Evolutionary conservation across 2,113 vertebrate species (phyloP), one percentile per base, ranked within the genome.

Genomic region (Cinclus cinclus): DNA sequence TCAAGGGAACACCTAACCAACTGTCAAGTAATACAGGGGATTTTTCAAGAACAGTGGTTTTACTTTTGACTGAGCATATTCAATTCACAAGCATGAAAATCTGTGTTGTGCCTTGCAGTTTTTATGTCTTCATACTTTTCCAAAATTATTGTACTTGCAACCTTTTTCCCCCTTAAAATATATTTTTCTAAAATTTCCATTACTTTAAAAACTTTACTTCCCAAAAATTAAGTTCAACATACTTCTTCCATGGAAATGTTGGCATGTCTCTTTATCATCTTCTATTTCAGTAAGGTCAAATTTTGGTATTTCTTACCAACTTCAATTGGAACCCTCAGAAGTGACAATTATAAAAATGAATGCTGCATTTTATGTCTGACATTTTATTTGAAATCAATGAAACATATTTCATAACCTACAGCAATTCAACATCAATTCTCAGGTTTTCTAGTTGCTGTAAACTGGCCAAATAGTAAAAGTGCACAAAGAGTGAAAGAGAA

Each of bases 1-100:
- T 97, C 97, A 97, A 97, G 96, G 97, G 96, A 97, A 95, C 47
- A 33, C 62, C 85, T 93, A 97, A 87, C 90, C 88, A 97, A 83
- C 88, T 92, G 87, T 95, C 91, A 93, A 65, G 79, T 60, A 94
- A 94, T 76, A 96, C 30, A 63, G 53, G 67, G 87, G 55, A 95
- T 95, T 95, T 96, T 89, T 96, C 62, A 90, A 83, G 94, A 96
- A 90, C 10, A 11, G 49, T 70, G 92, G 93, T 97, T 97, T 96
- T 96, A 95, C 84, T 94, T 96, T 90, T 93, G 70, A 91, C 68
- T 92, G 73, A 81, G 84, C 83, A 91, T 58, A 87, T 89, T 80
- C 60, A 94, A 63, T 96, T 94, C 63, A 60, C 49, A 93, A 83
- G 77, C 65, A 7, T 53, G 74, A 90, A 82, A 87, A 91, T 69